Evolutionary conservation across 2,113 vertebrate genomes (phyloP).

Genomic region (Ameiurus melas): DNA sequence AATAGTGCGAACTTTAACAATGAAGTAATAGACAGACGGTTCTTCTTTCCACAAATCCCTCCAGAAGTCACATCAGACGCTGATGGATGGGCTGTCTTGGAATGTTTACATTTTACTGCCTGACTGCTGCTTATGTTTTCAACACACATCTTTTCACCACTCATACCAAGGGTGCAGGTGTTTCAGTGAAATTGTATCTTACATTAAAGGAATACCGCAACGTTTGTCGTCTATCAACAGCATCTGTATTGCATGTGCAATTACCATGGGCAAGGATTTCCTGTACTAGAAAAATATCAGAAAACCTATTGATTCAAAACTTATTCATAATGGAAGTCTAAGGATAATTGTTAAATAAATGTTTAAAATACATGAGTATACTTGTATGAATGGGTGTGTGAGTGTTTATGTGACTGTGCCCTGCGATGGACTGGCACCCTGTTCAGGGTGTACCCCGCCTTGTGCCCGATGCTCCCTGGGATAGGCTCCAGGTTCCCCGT

Average conservation of each 20-base stretch:
- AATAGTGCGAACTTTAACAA: slow-evolving; percentile 47
- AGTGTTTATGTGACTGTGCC: too few relatives aligned
- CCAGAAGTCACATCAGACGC: slow-evolving; percentile 21
- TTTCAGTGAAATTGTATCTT: slow-evolving; percentile 44
- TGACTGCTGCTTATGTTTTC: slow-evolving; percentile 36
- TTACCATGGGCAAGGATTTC: neutral
- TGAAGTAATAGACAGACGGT: slow-evolving; percentile 49
- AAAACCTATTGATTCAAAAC: neutral
- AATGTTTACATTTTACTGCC: slow-evolving; percentile 37
- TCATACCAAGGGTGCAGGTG: slow-evolving; percentile 32
- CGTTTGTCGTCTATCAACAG: neutral
- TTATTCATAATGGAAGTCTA: neutral
- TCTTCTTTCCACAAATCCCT: slow-evolving; percentile 35
- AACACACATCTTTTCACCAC: slow-evolving; percentile 28
- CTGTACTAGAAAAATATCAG: neutral
- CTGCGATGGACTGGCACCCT: too few relatives aligned
- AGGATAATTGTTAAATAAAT: neutral
- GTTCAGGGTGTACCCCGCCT: too few relatives aligned
- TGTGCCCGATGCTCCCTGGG: too few relatives aligned
- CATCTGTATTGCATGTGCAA: neutral
- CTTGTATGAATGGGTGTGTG: neutral
- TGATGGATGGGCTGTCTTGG: slow-evolving; percentile 49
- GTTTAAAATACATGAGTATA: neutral
- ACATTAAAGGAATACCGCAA: neutral
- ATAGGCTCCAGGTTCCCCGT: too few relatives aligned